Evolutionary conservation across 2,888 invertebrate genomes (phyloP).

Genomic region (Taenaris catops): DNA sequence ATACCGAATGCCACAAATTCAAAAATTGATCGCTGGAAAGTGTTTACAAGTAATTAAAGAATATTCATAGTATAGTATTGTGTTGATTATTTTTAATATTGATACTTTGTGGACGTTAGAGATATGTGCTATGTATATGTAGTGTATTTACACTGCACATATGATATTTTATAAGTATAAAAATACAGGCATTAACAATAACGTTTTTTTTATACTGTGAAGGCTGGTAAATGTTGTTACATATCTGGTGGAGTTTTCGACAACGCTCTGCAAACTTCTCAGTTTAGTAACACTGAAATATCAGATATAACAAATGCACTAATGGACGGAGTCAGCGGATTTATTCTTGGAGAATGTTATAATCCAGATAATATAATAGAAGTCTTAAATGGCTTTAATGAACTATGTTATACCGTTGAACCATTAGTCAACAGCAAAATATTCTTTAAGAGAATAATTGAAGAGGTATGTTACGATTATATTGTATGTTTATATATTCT

Average conservation of each 20-base stretch:
- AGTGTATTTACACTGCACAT: no score
- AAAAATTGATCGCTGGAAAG: slow-evolving; percentile 51
- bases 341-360: slow-evolving; percentile 37
- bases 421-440: slow-evolving; percentile 36
- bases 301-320: slow-evolving; percentile 49
- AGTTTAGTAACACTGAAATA: slow-evolving; percentile 34
- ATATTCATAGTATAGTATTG: no score
- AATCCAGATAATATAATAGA: slow-evolving; percentile 31
- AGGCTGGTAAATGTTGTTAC: slow-evolving; percentile 56
- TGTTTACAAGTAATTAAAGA: slow-evolving; percentile 55
- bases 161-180: no score
- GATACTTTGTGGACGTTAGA: no score
- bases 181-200: no score
- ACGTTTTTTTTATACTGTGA: no score
- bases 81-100: slow-evolving; percentile 2
- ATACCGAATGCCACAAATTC: slow-evolving; percentile 41
- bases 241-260: slow-evolving; percentile 49
- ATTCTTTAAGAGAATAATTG: slow-evolving; percentile 38
- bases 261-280: slow-evolving; percentile 31
- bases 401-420: slow-evolving; percentile 43
- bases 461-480: slow-evolving; percentile 33
- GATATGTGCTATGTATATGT: no score
- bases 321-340: slow-evolving; percentile 51
- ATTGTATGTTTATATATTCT: neutral
- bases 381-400: slow-evolving; percentile 39